phyloP scores from a whole-genome alignment of 2,113 vertebrate genomes.

The Bos indicus region DNA sequence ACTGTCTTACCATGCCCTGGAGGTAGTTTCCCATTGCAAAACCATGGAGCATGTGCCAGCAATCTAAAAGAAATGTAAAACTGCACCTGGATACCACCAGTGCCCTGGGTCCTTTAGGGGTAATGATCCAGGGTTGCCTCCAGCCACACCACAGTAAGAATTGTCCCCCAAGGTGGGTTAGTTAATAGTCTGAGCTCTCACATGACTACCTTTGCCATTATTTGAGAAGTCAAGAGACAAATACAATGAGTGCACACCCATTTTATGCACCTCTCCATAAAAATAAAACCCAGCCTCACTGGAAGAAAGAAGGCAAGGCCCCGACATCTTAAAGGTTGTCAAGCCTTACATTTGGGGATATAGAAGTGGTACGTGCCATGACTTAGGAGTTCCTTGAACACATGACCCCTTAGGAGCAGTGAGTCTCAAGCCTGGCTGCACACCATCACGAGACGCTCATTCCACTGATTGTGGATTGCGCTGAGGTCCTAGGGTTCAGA shows the following conservation, averaged over 20 bases:
- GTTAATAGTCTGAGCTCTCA: neutral
- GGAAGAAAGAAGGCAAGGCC: neutral
- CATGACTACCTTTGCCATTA: neutral
- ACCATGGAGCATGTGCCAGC: neutral
- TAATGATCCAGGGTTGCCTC: neutral
- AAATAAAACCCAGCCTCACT: neutral
- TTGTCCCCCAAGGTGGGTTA: neutral
- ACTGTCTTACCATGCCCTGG: neutral
- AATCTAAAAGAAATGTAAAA: neutral
- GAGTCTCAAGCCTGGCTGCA: neutral
- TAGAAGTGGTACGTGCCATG: neutral
- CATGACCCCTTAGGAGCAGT: neutral
- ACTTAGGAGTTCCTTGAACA: neutral
- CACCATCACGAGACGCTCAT: neutral
- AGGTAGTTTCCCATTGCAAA: neutral
- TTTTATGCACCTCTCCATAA: neutral
- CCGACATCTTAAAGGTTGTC: neutral
- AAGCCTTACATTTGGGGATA: neutral
- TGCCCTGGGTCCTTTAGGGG: neutral
- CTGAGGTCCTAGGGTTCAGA: neutral
- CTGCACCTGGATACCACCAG: neutral
- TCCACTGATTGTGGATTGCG: accelerated
- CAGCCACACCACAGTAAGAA: neutral
- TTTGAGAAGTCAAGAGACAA: neutral
- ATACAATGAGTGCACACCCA: neutral